phyloP scores from a whole-genome alignment of 1,140 invertebrate species.

The Lucilia cuprina region DNA sequence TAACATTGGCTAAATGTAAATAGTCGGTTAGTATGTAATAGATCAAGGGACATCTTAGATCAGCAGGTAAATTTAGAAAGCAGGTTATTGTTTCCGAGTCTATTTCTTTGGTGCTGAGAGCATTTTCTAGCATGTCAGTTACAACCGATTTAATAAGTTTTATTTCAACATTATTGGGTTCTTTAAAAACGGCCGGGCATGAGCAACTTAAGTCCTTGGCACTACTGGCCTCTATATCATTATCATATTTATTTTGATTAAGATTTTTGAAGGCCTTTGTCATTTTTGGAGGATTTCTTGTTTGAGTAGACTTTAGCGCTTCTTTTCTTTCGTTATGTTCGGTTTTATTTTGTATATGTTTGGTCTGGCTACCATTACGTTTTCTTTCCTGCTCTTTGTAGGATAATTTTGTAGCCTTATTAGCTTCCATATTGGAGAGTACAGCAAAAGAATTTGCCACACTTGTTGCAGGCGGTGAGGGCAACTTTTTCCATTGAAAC shows the following conservation, averaged over 20 bases:
- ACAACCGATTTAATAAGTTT: constrained; percentile 53
- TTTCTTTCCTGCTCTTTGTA: too few species aligned
- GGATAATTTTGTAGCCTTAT: constrained; percentile 35
- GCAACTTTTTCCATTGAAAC: constrained; percentile 51
- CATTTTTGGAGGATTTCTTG: too few species aligned
- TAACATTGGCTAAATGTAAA: constrained; percentile 62
- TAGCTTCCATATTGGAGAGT: constrained; percentile 45
- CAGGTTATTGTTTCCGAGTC: constrained; percentile 41
- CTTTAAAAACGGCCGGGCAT: constrained; percentile 46
- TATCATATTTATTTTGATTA: too few species aligned
- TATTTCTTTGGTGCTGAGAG: constrained; percentile 40
- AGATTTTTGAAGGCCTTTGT: too few species aligned
- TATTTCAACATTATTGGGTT: constrained; percentile 42
- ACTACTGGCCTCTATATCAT: too few species aligned
- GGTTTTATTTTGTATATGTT: too few species aligned
- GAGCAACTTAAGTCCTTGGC: not conserved
- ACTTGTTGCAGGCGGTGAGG: constrained; percentile 46
- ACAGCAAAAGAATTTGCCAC: constrained; percentile 56
- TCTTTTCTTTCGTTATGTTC: too few species aligned
- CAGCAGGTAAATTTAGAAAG: too few species aligned
- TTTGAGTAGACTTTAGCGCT: too few species aligned
- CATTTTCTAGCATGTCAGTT: constrained; percentile 53
- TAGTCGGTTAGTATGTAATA: constrained; percentile 56
- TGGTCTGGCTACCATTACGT: too few species aligned
- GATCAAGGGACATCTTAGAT: constrained; percentile 43